phyloP scores from a whole-genome alignment of 2,797 vertebrate species.

The Phataginus tricuspis region DNA sequence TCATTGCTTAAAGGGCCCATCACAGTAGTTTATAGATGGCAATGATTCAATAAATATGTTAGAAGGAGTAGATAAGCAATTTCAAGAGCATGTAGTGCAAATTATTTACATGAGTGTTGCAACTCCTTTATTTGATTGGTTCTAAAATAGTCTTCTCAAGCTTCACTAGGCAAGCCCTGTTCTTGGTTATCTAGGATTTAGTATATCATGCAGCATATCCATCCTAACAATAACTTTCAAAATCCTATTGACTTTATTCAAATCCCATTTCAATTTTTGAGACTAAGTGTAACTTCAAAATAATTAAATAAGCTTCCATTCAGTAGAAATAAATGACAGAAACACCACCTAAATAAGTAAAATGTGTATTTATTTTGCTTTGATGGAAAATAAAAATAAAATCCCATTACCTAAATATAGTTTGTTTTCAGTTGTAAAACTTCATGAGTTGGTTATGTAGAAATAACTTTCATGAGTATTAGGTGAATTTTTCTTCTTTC shows the following conservation, averaged over 20 bases:
- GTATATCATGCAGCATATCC: not conserved
- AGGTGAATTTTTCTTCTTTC: slow-evolving; percentile 27
- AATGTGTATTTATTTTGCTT: slow-evolving; percentile 43
- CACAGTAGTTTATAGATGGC: not conserved
- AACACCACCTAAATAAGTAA: slow-evolving; percentile 16
- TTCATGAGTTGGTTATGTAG: not conserved
- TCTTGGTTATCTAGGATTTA: not conserved
- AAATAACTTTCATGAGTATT: slow-evolving; percentile 31
- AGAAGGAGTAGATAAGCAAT: slow-evolving; percentile 46
- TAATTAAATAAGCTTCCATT: slow-evolving; percentile 42
- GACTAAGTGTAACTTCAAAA: slow-evolving; percentile 45
- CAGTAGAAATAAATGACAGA: slow-evolving; percentile 21
- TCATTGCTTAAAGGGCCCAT: not conserved
- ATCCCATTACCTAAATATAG: slow-evolving; percentile 20
- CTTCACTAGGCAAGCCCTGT: not conserved
- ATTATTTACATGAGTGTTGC: slow-evolving; percentile 19
- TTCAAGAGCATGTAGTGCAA: not conserved
- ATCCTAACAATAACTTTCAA: slow-evolving; percentile 39
- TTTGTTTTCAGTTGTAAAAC: slow-evolving; percentile 46
- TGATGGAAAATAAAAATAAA: slow-evolving; percentile 56
- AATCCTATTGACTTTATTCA: not conserved
- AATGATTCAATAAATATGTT: slow-evolving; percentile 27
- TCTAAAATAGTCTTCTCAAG: slow-evolving; percentile 54
- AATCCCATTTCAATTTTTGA: slow-evolving; percentile 31
- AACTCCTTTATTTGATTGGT: slow-evolving; percentile 19